Conservation (phyloP, 2,113 vertebrate genomes). For the Macquaria australasica region DNA sequence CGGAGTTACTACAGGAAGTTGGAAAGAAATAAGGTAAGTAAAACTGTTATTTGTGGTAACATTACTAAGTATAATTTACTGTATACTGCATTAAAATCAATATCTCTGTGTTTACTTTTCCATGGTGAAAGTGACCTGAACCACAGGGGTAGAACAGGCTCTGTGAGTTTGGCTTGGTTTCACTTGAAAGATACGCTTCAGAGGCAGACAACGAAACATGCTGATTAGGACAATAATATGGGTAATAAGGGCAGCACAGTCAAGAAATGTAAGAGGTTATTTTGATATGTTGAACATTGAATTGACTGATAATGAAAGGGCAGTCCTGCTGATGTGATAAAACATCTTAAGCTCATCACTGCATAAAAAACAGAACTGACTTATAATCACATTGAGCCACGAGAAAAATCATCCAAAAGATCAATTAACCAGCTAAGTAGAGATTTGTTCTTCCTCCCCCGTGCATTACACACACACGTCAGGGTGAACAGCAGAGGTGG, state of each 20-base stretch:
- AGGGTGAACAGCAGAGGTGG: constrained; percentile 6
- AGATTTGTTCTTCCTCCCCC: background rate
- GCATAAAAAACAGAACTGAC: background rate
- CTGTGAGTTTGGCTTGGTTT: constrained; percentile 18
- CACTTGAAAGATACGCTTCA: constrained; percentile 43
- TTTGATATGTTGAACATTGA: constrained; percentile 36
- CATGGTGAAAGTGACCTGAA: constrained; percentile 30
- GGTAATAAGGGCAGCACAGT: constrained; percentile 22
- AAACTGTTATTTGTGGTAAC: constrained; percentile 1
- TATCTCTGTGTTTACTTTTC: constrained; percentile 7
- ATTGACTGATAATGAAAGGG: constrained; percentile 30
- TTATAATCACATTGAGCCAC: background rate
- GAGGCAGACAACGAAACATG: constrained; percentile 63
- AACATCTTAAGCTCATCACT: background rate
- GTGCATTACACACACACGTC: constrained; percentile 1
- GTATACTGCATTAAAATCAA: background rate
- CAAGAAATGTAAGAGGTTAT: constrained; percentile 19
- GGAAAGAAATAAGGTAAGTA: background rate
- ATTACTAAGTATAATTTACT: background rate
- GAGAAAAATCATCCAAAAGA: background rate
- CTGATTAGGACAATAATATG: constrained; percentile 49
- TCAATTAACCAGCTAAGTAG: background rate
- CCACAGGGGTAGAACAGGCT: background rate
- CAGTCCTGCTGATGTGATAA: constrained; percentile 6
- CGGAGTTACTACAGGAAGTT: background rate